These are phyloP conservation scores for Pollachius pollachius DNA, from an alignment of 2,113 vertebrate genomes.

Conservation along the genomic window DNA sequence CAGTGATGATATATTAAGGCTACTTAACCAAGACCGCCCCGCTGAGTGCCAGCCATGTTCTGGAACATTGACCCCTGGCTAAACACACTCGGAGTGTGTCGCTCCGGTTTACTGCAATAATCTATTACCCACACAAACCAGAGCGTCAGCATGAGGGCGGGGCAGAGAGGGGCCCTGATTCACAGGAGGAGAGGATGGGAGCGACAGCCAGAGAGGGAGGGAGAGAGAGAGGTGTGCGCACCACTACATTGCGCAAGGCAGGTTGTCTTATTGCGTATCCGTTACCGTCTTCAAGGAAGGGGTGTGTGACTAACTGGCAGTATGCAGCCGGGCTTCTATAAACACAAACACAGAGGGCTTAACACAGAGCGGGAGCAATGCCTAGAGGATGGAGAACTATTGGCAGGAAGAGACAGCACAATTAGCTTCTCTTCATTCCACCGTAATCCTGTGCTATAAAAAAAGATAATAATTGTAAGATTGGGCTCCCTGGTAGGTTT, in stretches of 20 bases:
- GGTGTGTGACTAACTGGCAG: not conserved
- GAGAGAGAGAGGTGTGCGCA: too few species aligned
- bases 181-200: not conserved
- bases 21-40: slow-evolving; percentile 28
- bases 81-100: slow-evolving; percentile 9
- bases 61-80: slow-evolving; percentile 13
- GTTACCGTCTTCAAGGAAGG: not conserved
- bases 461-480: not conserved
- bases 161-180: not conserved
- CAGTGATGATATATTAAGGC: slow-evolving; percentile 27
- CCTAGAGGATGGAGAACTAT: not conserved
- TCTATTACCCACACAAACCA: slow-evolving; percentile 13
- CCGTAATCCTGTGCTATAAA: not conserved
- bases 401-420: not conserved
- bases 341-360: not conserved
- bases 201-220: too few species aligned
- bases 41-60: slow-evolving; percentile 11
- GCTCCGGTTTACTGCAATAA: slow-evolving; percentile 15
- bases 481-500: not conserved
- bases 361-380: slow-evolving; percentile 1
- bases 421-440: not conserved
- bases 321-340: not conserved
- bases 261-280: not conserved
- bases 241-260: not conserved
- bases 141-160: slow-evolving; percentile 10